Conservation (phyloP, 2,888 invertebrate genomes). For the Drosophila nr. fundita region DNA sequence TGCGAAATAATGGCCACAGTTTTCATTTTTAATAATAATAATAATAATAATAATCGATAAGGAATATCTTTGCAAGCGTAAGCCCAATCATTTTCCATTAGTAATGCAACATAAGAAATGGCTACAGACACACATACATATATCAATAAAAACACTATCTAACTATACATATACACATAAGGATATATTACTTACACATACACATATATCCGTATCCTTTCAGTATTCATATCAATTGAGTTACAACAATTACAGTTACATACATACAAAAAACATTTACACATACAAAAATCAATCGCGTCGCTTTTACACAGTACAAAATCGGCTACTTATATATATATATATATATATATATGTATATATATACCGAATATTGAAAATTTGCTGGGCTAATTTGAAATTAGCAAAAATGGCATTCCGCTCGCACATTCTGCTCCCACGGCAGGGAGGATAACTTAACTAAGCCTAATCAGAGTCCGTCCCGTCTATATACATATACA, state of each 20-base stretch:
- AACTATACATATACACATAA: conserved; percentile 51
- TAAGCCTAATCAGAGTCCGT: conserved; percentile 55
- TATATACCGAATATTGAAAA: conserved; percentile 59
- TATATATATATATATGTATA: conserved; percentile 21
- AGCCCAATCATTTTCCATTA: conserved; percentile 27
- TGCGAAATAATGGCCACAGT: conserved; percentile 49
- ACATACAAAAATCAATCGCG: conserved; percentile 63
- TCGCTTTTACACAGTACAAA: conserved; percentile 65
- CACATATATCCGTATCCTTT: conserved; percentile 39
- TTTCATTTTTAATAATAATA: conserved; percentile 24
- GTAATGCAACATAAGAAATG: conserved; percentile 38
- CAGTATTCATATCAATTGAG: conserved; percentile 41
- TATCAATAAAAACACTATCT: conserved; percentile 44
- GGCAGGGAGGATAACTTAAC: conserved; percentile 56
- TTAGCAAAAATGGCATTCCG: conserved; percentile 72
- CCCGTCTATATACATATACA: conserved; percentile 52
- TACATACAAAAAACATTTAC: conserved; percentile 57
- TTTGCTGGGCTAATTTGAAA: conserved; percentile 74
- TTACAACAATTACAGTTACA: conserved; percentile 61
- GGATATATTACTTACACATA: conserved; percentile 36
- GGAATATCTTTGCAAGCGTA: conserved; percentile 56
- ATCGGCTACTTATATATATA: conserved; percentile 61
- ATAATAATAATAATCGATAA: conserved; percentile 32
- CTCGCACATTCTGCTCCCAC: conserved; percentile 35
- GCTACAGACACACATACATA: conserved; percentile 35